phyloP scores from a whole-genome alignment of 2,888 invertebrate genomes.

The Drosophila fulvimacula region DNA sequence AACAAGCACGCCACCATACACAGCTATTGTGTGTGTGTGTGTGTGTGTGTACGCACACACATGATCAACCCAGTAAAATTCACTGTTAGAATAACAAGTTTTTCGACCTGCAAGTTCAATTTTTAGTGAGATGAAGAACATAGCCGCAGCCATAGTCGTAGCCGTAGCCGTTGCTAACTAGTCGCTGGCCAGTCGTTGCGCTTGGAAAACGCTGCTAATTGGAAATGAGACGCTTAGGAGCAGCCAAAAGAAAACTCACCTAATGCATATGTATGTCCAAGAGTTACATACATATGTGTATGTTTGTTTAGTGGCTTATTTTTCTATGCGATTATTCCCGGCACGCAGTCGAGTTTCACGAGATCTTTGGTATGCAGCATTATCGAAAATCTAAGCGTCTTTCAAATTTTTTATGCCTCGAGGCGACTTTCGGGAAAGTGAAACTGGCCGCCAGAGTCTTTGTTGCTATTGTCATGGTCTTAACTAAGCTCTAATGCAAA shows the following conservation, averaged over 20 bases:
- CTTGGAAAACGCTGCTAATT: conserved; percentile 65
- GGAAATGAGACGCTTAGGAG: conserved; percentile 48
- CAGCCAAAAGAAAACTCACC: conserved; percentile 41
- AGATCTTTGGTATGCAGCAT: conserved; percentile 20
- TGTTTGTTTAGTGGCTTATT: conserved; percentile 15
- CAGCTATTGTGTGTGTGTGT: neutral
- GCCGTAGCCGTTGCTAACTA: conserved; percentile 33
- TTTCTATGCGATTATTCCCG: conserved; percentile 14
- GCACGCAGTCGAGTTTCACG: conserved; percentile 3
- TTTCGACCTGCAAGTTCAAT: conserved; percentile 59
- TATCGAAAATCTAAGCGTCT: conserved; percentile 45
- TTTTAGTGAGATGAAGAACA: conserved; percentile 48
- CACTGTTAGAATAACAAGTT: conserved; percentile 71
- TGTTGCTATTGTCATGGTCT: conserved; percentile 23
- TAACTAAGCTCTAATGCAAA: conserved; percentile 3
- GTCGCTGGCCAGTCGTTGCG: conserved; percentile 51
- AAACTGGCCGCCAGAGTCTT: conserved; percentile 35
- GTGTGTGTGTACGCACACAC: conserved; percentile 4
- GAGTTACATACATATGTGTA: neutral
- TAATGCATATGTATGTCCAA: conserved; percentile 40
- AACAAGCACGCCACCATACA: conserved; percentile 38
- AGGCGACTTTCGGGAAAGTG: conserved; percentile 44
- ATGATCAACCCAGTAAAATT: conserved; percentile 37
- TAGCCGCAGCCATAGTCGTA: conserved; percentile 56
- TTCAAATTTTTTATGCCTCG: conserved; percentile 31